Evolutionary conservation across 2,888 invertebrate genomes (phyloP).

Genomic region (Argyresthia albistria): DNA sequence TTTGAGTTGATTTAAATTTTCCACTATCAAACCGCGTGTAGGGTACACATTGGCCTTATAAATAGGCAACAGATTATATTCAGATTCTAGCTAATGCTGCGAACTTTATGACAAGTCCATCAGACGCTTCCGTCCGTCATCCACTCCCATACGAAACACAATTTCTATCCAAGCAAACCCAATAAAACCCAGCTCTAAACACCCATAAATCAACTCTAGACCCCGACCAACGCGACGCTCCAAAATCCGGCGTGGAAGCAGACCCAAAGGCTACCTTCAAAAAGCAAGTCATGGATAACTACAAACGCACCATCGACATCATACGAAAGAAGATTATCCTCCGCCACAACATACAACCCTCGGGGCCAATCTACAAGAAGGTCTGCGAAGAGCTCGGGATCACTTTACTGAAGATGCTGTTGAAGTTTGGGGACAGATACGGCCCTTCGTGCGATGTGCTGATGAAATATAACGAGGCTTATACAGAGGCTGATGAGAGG

Average conservation of each 20-base stretch:
- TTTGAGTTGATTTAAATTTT: too few species aligned
- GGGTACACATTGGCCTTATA: too few species aligned
- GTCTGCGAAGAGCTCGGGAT: slow-evolving; percentile 2
- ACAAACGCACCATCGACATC: not conserved
- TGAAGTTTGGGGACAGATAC: slow-evolving; percentile 2
- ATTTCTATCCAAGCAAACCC: not conserved
- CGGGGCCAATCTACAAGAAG: not conserved
- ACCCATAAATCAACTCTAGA: not conserved
- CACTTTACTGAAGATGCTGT: not conserved
- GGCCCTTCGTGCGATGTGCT: slow-evolving; percentile 2
- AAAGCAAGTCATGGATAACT: not conserved
- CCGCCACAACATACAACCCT: not conserved
- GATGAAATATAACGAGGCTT: not conserved
- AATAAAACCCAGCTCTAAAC: not conserved
- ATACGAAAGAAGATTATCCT: not conserved
- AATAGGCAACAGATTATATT: too few species aligned
- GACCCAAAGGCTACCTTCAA: not conserved
- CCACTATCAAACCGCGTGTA: too few species aligned
- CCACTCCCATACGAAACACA: not conserved
- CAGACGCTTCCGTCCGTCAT: not conserved
- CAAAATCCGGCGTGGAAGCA: too few species aligned
- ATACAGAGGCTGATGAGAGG: not conserved
- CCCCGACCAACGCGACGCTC: not conserved
- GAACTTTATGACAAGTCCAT: not conserved
- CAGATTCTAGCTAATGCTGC: not conserved